Percentiles rank a stretch among this genome's conserved stretches.
These are phyloP conservation scores for Halcyon leucocephala DNA, from an alignment of 2,797 vertebrate species.

Conservation along the genomic window DNA sequence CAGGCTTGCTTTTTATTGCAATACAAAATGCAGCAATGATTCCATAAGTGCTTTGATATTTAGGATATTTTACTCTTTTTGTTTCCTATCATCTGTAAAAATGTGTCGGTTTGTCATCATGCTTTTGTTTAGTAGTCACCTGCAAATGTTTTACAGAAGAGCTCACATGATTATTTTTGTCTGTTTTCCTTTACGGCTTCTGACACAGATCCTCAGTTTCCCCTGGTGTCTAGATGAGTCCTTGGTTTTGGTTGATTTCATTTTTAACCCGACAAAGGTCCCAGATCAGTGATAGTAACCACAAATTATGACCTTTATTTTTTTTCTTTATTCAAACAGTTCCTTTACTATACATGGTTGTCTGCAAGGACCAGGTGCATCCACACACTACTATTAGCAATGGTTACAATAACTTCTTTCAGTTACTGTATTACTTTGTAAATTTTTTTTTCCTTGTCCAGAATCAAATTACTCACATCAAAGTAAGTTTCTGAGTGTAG, in stretches of 20 bases:
- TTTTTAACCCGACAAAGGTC: background rate
- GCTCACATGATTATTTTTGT: background rate
- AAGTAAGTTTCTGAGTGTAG: background rate
- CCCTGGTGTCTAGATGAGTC: background rate
- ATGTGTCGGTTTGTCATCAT: background rate
- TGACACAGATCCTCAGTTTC: background rate
- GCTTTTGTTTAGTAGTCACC: background rate
- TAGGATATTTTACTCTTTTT: background rate
- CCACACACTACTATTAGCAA: background rate
- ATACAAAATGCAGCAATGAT: background rate
- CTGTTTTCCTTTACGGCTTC: background rate
- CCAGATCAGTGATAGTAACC: background rate
- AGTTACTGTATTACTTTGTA: background rate
- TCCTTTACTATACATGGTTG: background rate
- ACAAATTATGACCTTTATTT: background rate
- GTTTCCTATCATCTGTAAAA: background rate
- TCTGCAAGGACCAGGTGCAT: background rate
- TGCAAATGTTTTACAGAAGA: background rate
- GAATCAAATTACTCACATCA: background rate
- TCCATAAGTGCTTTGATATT: background rate
- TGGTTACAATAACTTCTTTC: background rate
- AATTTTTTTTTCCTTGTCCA: background rate
- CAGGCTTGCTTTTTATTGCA: background rate
- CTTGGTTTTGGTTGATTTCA: background rate
- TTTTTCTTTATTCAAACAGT: background rate